These are phyloP conservation scores for Apotomis capreana DNA, from an alignment of 2,888 invertebrate genomes.

Conservation along the genomic window DNA sequence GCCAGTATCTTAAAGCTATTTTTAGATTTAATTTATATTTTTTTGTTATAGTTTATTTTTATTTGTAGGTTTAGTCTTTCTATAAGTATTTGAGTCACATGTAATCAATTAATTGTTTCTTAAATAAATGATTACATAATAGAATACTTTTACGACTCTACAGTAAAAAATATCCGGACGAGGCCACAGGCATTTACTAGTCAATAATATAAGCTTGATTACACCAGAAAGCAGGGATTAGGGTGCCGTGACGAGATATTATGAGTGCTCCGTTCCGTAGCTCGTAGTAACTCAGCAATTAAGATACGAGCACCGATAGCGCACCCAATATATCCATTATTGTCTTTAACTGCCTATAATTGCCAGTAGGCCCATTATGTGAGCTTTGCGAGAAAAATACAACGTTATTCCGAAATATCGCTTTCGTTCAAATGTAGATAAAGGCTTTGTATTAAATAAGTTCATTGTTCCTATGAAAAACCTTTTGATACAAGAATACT, in stretches of 20 bases:
- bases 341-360: constrained; percentile 67
- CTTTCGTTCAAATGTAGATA: constrained; percentile 35
- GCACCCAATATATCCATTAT: constrained; percentile 62
- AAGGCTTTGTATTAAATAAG: constrained; percentile 30
- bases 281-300: constrained; percentile 67
- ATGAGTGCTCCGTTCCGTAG: constrained; percentile 49
- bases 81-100: too few relatives aligned
- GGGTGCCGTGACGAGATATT: constrained; percentile 37
- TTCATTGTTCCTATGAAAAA: constrained; percentile 16
- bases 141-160: too few relatives aligned
- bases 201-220: constrained; percentile 36
- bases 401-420: constrained; percentile 56
- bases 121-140: too few relatives aligned
- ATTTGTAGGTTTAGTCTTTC: too few relatives aligned
- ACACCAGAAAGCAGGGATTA: constrained; percentile 45
- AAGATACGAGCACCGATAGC: constrained; percentile 67
- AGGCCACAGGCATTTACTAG: too few relatives aligned
- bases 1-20: too few relatives aligned
- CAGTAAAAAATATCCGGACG: too few relatives aligned
- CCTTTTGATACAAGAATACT: too few relatives aligned
- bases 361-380: constrained; percentile 61
- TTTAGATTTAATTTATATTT: too few relatives aligned
- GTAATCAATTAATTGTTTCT: too few relatives aligned
- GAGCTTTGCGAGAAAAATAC: constrained; percentile 63
- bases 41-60: too few relatives aligned